Evolutionary conservation across 2,113 vertebrate genomes (phyloP), one percentile per base, ranked within the genome.

Genomic region (Ascaphus truei): DNA sequence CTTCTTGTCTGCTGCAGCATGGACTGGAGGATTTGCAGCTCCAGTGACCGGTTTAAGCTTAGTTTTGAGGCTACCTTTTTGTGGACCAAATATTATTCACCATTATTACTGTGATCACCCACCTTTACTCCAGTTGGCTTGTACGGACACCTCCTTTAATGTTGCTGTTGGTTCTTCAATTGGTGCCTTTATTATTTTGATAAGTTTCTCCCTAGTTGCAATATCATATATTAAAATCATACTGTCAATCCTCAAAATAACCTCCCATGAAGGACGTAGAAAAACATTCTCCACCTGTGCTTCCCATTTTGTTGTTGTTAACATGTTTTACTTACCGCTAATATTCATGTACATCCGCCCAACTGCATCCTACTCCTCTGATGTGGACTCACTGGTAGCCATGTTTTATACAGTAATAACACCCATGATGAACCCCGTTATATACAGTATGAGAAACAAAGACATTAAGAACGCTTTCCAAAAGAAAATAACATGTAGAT

Each of bases 371-470:
- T 33, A 3, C 18, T 73, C 72, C 1, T 55, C 73, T 1, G 11
- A 76, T 30, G 79, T 77, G 23, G 81, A 75, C 27, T 81, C 77
- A 31, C 75, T 77, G 2, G 77, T 79, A 2, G 74, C 77, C 2
- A 65, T 81, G 1, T 79, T 82, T 73, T 82, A 82, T 63, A 79
- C 75, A 0, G 63, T 20, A 0, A 57, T 84, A 55, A 82, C 73
- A 0, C 79, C 80, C 16, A 56, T 82, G 79, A 33, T 84, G 41
- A 82, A 81, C 12, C 82, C 82, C 2, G 67, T 84, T 3, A 80
- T 82, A 51, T 84, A 81, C 10, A 82, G 79, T 26, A 4, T 82
- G 11, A 75, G 76, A 12, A 84, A 76, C 72, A 76, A 39, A 22
- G 76, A 82, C 11, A 37, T 81, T 15, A 73, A 81, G 1, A n/a